Conservation (phyloP, 2,888 invertebrate genomes). For the Epistrophe eligans region DNA sequence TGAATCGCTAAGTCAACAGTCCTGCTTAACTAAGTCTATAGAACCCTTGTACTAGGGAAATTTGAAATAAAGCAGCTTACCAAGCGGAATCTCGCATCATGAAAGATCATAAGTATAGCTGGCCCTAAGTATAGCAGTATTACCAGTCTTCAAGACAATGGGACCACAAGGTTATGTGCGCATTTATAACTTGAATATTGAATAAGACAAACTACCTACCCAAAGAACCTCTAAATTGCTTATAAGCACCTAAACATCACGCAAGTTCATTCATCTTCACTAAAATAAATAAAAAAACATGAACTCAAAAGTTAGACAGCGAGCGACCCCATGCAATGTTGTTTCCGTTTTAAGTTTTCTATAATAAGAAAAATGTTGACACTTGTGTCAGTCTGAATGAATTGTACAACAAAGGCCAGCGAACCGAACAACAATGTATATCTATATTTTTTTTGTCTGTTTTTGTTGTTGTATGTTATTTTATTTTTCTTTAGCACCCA, state of each 20-base stretch:
- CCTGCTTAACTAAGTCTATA: too few relatives aligned
- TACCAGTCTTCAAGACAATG: background rate
- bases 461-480: background rate
- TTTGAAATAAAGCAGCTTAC: too few relatives aligned
- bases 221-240: conserved; percentile 5
- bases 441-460: conserved; percentile 18
- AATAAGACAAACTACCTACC: background rate
- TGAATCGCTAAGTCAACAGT: too few relatives aligned
- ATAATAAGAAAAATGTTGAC: conserved; percentile 42
- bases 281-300: conserved; percentile 7
- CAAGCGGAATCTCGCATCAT: too few relatives aligned
- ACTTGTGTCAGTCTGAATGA: conserved; percentile 61
- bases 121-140: background rate
- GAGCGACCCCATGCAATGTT: conserved; percentile 37
- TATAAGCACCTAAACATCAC: conserved; percentile 2
- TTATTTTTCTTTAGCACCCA: conserved; percentile 30
- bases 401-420: conserved; percentile 62
- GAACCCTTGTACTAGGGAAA: too few relatives aligned
- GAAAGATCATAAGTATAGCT: too few relatives aligned
- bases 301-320: conserved; percentile 6
- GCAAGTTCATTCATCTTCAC: conserved; percentile 32
- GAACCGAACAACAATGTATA: conserved; percentile 26
- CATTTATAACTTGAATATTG: background rate
- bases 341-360: conserved; percentile 39
- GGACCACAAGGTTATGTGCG: background rate